A percentile compares a stretch with the other conserved stretches of the same genome.
Conservation (phyloP, 2,113 vertebrate species). For the Tricholaema leucomelas region DNA sequence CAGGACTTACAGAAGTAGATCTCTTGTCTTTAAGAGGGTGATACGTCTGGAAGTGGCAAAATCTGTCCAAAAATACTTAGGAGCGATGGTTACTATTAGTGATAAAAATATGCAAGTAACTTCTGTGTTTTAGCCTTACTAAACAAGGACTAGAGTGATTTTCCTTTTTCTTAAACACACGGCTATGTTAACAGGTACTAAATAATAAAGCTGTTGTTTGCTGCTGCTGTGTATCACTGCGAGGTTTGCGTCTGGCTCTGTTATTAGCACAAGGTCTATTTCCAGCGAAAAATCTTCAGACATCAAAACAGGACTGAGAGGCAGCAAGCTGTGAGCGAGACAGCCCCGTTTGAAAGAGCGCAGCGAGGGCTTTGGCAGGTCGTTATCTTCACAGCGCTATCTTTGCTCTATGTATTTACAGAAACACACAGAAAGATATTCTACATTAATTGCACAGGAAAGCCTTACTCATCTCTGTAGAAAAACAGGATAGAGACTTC, state of each 20-base stretch:
- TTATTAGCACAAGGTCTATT: neutral
- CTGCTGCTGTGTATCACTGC: neutral
- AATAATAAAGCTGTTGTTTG: neutral
- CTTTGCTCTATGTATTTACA: slow-evolving; percentile 54
- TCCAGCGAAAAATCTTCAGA: slow-evolving; percentile 29
- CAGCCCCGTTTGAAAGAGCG: slow-evolving; percentile 34
- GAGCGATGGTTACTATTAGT: neutral
- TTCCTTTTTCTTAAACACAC: neutral
- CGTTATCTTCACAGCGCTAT: slow-evolving; percentile 34
- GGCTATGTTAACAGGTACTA: neutral
- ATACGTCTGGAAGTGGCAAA: neutral
- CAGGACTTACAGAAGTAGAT: neutral
- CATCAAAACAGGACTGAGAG: slow-evolving; percentile 33
- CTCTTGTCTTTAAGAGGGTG: neutral
- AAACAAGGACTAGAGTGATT: neutral
- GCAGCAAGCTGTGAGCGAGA: slow-evolving; percentile 12
- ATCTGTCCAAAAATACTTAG: neutral
- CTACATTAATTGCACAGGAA: slow-evolving; percentile 74
- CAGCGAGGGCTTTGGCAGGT: neutral
- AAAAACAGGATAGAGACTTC: slow-evolving; percentile 76
- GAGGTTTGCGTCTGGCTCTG: neutral
- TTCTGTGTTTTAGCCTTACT: neutral
- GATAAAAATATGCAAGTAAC: neutral
- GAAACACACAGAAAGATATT: slow-evolving; percentile 56
- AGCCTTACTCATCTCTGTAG: slow-evolving; percentile 80